Conservation (phyloP, 1,140 invertebrate genomes). For the Apis dorsata region DNA sequence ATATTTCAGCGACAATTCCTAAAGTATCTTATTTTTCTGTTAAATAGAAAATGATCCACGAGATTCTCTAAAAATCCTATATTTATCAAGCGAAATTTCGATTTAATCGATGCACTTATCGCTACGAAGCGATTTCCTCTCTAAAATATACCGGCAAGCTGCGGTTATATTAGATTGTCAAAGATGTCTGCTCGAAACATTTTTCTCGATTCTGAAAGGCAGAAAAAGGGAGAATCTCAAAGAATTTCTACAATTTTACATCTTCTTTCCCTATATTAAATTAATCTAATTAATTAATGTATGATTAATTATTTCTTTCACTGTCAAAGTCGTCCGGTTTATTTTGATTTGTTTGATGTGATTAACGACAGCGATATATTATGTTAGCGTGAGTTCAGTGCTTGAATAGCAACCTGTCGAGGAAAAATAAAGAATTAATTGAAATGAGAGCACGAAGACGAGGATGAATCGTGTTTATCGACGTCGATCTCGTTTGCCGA, state of each 20-base stretch:
- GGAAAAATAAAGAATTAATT: neutral
- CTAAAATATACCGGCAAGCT: conserved; percentile 8
- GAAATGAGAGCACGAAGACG: conserved; percentile 35
- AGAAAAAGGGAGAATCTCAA: neutral
- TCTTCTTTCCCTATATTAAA: neutral
- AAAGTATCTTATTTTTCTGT: neutral
- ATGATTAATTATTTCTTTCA: neutral
- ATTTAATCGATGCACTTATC: neutral
- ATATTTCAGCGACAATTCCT: conserved; percentile 48
- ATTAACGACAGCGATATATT: neutral
- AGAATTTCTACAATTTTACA: neutral
- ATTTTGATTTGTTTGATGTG: neutral
- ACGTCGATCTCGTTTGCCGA: conserved; percentile 44
- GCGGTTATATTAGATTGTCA: neutral
- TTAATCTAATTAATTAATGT: neutral
- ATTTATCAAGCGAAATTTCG: neutral
- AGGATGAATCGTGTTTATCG: conserved; percentile 33
- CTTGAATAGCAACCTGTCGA: conserved; percentile 3
- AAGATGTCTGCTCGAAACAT: neutral
- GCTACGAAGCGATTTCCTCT: neutral
- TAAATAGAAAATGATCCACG: conserved; percentile 14
- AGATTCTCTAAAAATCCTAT: neutral
- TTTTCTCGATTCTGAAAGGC: neutral
- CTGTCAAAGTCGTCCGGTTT: neutral
- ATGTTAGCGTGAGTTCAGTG: neutral